These are phyloP conservation scores for Acronicta leporina DNA, from an alignment of 2,888 invertebrate species.

Conservation along the genomic window DNA sequence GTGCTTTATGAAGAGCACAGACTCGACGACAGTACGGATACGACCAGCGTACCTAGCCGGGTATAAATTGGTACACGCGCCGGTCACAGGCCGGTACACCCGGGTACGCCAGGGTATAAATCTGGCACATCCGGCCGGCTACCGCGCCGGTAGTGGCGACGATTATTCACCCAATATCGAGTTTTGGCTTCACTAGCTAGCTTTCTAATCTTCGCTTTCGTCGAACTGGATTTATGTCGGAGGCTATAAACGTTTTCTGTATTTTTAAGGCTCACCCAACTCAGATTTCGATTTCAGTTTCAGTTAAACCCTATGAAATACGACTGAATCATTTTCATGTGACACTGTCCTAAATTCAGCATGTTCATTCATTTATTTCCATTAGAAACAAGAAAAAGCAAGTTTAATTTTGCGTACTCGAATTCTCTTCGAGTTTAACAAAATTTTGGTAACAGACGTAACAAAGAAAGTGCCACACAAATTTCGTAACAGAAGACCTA, in stretches of 20 bases:
- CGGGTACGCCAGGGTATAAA: slow-evolving; percentile 80
- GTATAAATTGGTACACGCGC: slow-evolving; percentile 62
- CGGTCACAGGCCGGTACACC: slow-evolving; percentile 73
- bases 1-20: slow-evolving; percentile 83
- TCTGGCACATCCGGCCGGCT: slow-evolving; percentile 85
- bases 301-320: slow-evolving; percentile 27
- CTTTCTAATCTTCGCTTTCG: slow-evolving; percentile 85
- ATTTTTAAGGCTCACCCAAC: slow-evolving; percentile 49
- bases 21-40: slow-evolving; percentile 79
- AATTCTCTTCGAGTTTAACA: slow-evolving; percentile 39
- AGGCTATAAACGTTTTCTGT: slow-evolving; percentile 54
- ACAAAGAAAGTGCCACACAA: slow-evolving; percentile 48
- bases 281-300: slow-evolving; percentile 33
- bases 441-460: slow-evolving; percentile 40
- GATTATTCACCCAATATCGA: slow-evolving; percentile 89
- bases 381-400: slow-evolving; percentile 48
- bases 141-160: slow-evolving; percentile 88
- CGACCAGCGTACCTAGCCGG: slow-evolving; percentile 62
- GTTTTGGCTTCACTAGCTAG: slow-evolving; percentile 87
- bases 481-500: slow-evolving; percentile 55
- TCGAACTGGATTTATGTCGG: slow-evolving; percentile 79
- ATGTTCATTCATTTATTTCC: slow-evolving; percentile 48
- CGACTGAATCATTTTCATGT: slow-evolving; percentile 39
- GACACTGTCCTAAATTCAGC: slow-evolving; percentile 42
- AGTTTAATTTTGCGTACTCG: slow-evolving; percentile 44